phyloP scores from a whole-genome alignment of 2,797 vertebrate genomes.

The Bradypus variegatus region DNA sequence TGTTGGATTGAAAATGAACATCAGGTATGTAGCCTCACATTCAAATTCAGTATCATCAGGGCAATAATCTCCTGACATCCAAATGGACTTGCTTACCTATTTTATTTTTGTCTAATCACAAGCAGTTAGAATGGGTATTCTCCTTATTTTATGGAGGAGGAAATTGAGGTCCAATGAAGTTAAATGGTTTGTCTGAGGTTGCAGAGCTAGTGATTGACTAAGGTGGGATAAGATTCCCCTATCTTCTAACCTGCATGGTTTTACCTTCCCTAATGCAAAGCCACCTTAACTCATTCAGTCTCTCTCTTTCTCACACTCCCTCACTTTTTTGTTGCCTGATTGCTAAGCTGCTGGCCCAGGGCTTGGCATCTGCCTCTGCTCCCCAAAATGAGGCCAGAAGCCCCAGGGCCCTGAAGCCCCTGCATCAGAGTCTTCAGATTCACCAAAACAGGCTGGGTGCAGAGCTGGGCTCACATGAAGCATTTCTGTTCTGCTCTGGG shows the following conservation, averaged over 20 bases:
- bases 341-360: background rate
- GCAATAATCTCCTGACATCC: background rate
- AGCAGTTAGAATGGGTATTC: background rate
- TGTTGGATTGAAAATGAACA: slow-evolving; percentile 29
- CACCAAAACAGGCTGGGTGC: background rate
- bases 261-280: background rate
- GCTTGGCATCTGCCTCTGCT: background rate
- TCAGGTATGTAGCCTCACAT: background rate
- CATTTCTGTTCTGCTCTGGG: background rate
- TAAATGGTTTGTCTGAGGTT: background rate
- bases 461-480: background rate
- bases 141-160: background rate
- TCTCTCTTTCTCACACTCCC: background rate
- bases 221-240: background rate
- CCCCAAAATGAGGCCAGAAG: background rate
- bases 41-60: background rate
- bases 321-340: background rate
- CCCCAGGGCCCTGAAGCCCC: background rate
- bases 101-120: background rate
- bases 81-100: background rate
- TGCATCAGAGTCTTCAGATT: background rate
- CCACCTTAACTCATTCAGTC: no score
- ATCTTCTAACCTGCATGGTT: background rate
- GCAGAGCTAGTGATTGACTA: background rate
- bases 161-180: background rate